Evolutionary conservation across 2,113 vertebrate genomes (phyloP).

Genomic region (Prinia subflava): DNA sequence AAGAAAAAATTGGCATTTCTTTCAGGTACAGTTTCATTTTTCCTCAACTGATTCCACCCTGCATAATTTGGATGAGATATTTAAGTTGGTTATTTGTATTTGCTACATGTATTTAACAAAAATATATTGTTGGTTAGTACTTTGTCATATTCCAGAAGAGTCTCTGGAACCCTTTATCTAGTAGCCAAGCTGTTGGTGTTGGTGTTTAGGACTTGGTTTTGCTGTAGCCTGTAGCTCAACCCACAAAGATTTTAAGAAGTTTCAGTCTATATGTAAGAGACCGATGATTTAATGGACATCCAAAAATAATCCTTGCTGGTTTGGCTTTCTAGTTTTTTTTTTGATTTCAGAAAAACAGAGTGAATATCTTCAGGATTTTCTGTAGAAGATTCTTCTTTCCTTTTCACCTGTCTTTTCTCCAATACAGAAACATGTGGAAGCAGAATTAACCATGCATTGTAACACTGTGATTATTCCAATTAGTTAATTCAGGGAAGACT

Average conservation of each 20-base stretch:
- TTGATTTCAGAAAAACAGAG: neutral
- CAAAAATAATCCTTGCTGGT: neutral
- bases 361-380: neutral
- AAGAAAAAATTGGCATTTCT: constrained; percentile 97
- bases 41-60: neutral
- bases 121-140: neutral
- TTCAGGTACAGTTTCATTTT: constrained; percentile 82
- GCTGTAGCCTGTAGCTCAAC: neutral
- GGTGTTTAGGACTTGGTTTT: neutral
- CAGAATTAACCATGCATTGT: neutral
- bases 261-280: neutral
- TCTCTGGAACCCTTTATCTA: neutral
- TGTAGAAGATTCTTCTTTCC: neutral
- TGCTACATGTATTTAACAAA: neutral
- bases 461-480: neutral
- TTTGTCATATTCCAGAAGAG: neutral
- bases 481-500: neutral
- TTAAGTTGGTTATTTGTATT: neutral
- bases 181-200: neutral
- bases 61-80: neutral
- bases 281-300: neutral
- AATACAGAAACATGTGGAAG: neutral
- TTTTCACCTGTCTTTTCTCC: neutral
- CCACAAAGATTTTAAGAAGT: neutral
- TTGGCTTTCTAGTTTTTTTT: neutral